Evolutionary conservation across 2,888 invertebrate genomes (phyloP), one percentile per base, ranked within the genome.

Genomic region (Lycia hirtaria): DNA sequence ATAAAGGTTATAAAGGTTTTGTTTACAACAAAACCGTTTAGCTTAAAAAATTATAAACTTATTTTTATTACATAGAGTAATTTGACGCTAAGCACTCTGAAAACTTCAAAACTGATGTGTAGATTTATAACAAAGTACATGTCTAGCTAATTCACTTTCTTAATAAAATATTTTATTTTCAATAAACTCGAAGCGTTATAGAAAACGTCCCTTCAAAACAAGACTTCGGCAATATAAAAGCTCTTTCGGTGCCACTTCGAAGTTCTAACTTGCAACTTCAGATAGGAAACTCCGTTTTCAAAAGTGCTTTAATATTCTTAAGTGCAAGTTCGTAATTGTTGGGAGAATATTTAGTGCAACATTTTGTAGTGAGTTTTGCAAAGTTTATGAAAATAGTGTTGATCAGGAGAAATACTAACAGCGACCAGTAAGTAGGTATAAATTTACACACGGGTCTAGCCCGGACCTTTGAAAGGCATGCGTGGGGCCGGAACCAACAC

Each of bases 201-300:
- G 44, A 44, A 50, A 54, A 44, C 51, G 43, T 38, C 45, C 50
- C 45, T 38, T 24, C 57, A 17, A 52, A 54, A 45, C 54, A 54
- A 55, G 38, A 38, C 53, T 64, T 58, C 45, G 52, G 40, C 52
- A 55, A 47, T 64, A 64, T 68, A 67, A 67, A 71, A 70, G 70
- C 69, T 71, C 67, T 74, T 59, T 58, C 57, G 61, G 51, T 56
- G 63, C 68, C 56, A 55, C 33, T 55, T 66, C 56, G 58, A 72
- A 72, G 57, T 68, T 73, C 63, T 61, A 71, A 64, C 64, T 69
- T 63, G 61, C 64, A 67, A 64, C 62, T 69, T 52, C 28, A 41
- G 63, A 64, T 62, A 41, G 50, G 50, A 41, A 69, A 68, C 58
- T 64, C 64, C 54, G 60, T 71, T 72, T 70, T 49, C 43, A 54